Conservation (phyloP, 1,140 invertebrate genomes). For the Drosophila serrata region DNA sequence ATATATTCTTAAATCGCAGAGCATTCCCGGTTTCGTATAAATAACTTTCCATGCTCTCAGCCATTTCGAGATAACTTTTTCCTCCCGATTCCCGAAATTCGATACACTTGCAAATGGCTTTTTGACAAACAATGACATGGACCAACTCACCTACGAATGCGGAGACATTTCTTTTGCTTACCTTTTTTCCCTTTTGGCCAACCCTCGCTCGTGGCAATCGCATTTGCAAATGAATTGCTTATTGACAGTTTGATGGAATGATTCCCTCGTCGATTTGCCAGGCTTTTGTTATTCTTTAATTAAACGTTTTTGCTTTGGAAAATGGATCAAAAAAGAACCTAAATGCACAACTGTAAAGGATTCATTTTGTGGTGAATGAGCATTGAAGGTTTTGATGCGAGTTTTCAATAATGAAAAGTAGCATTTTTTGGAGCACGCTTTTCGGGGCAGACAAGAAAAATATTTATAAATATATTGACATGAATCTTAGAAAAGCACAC, state of each 20-base stretch:
- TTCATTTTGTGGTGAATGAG: slow-evolving; percentile 17
- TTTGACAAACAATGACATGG: slow-evolving; percentile 81
- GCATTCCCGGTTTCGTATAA: slow-evolving; percentile 15
- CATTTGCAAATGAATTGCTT: slow-evolving; percentile 84
- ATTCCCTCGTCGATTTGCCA: slow-evolving; percentile 45
- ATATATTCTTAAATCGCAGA: not conserved
- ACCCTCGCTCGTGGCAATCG: slow-evolving; percentile 45
- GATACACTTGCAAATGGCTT: slow-evolving; percentile 77
- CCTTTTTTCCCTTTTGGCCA: slow-evolving; percentile 24
- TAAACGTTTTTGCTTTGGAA: slow-evolving; percentile 41
- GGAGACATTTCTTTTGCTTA: slow-evolving; percentile 32
- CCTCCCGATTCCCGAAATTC: slow-evolving; percentile 60
- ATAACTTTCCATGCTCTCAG: not conserved
- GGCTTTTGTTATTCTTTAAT: slow-evolving; percentile 80
- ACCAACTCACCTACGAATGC: slow-evolving; percentile 68
- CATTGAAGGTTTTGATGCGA: not conserved
- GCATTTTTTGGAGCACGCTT: slow-evolving; percentile 16
- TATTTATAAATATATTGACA: not conserved
- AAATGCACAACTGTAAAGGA: slow-evolving; percentile 35
- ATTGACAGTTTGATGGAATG: slow-evolving; percentile 83
- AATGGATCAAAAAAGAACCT: slow-evolving; percentile 8
- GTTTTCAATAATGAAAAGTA: slow-evolving; percentile 5
- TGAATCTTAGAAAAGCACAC: not conserved
- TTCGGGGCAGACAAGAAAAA: not conserved
- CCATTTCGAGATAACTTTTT: slow-evolving; percentile 20